These are phyloP conservation scores for Terrapene triunguis DNA, from an alignment of 2,113 vertebrate species.

Conservation along the genomic window DNA sequence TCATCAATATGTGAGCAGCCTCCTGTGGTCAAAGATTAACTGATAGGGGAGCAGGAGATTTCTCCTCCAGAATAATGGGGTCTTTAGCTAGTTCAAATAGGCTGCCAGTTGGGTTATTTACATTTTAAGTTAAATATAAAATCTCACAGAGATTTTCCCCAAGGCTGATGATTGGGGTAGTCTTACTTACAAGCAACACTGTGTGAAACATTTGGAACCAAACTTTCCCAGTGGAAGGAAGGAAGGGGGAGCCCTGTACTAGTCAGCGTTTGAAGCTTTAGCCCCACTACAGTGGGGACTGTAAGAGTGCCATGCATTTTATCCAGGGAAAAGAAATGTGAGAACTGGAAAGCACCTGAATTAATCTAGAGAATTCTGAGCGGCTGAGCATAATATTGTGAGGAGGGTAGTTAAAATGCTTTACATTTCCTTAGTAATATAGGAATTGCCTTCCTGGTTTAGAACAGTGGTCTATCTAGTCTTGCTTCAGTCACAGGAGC, in stretches of 20 bases:
- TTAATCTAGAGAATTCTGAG: not conserved
- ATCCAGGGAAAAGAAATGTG: not conserved
- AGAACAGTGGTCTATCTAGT: too few species aligned
- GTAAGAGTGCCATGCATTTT: fast-evolving
- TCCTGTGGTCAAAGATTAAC: slow-evolving; percentile 49
- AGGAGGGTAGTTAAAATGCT: too few species aligned
- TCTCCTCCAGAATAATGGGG: slow-evolving; percentile 45
- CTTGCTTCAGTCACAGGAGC: not conserved
- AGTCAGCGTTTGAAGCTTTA: not conserved
- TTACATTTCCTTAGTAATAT: too few species aligned
- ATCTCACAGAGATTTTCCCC: not conserved
- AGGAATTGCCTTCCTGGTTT: too few species aligned
- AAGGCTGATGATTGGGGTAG: not conserved
- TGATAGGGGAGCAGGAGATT: slow-evolving; percentile 47
- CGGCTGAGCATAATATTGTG: too few species aligned
- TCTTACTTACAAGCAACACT: not conserved
- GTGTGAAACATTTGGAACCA: not conserved
- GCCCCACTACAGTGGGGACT: not conserved
- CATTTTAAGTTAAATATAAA: slow-evolving; percentile 33
- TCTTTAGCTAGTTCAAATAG: slow-evolving; percentile 43
- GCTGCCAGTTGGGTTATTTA: slow-evolving; percentile 47
- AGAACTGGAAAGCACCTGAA: not conserved
- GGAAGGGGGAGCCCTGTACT: not conserved
- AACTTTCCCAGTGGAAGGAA: fast-evolving
- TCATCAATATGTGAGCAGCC: not conserved